A percentile compares a stretch with the other conserved stretches of the same genome.
These are phyloP conservation scores for Australoheros scitulus DNA, from an alignment of 2,113 vertebrate genomes.

Conservation along the genomic window DNA sequence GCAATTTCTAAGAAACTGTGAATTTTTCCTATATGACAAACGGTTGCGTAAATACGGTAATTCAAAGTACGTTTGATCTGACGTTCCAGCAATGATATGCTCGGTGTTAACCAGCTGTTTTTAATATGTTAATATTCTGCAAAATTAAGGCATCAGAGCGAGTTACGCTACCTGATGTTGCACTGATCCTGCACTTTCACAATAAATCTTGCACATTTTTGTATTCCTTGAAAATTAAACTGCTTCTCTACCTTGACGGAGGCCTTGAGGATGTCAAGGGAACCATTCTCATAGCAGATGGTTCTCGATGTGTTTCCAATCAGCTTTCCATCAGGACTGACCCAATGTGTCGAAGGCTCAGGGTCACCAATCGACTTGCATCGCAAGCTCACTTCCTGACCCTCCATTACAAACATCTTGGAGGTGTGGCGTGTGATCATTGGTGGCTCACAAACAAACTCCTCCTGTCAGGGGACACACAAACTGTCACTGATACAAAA, in stretches of 20 bases:
- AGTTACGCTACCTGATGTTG: not conserved
- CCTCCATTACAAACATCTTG: slow-evolving; percentile 85
- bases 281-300: slow-evolving; percentile 83
- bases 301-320: slow-evolving; percentile 83
- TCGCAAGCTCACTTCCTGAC: slow-evolving; percentile 83
- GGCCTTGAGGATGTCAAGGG: slow-evolving; percentile 83
- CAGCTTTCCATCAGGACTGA: slow-evolving; percentile 83
- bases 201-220: not conserved
- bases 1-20: no score
- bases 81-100: no score
- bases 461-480: slow-evolving; percentile 66
- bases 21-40: no score
- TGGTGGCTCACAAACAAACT: slow-evolving; percentile 85
- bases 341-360: slow-evolving; percentile 84
- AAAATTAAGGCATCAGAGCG: not conserved
- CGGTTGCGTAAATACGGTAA: no score
- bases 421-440: slow-evolving; percentile 85
- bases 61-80: no score
- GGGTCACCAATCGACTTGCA: slow-evolving; percentile 85
- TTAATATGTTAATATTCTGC: not conserved
- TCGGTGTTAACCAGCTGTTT: no score
- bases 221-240: not conserved
- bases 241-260: slow-evolving; percentile 72
- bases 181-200: not conserved
- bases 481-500: no score